Base-by-base conservation (phyloP, 2,113 vertebrate species). In the Hippopotamus amphibius region DNA sequence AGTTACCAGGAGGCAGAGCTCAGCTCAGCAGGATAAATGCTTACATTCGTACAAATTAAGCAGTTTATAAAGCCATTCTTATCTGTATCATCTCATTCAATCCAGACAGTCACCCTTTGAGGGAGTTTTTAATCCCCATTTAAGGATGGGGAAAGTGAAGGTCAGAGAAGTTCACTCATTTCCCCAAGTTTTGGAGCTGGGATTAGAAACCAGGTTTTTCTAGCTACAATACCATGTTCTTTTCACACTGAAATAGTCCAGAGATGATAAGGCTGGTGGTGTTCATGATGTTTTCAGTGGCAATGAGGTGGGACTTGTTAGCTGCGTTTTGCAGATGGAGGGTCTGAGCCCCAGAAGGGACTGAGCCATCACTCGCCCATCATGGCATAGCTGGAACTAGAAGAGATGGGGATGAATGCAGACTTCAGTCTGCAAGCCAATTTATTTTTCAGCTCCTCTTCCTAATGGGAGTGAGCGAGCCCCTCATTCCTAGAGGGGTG, bases 401-500 rank as follows among this genome's bases (percentile, higher is more conserved):
- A 48, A 65, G 46, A 81, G 43, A 68, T 14, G 24, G 28, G 15
- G 1, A 48, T 33, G n/a, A 68, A 65, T 30, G 43, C 61, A 84
- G 88, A 46, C 37, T 4, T 63, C 1, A 6, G 0, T 53, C 57
- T 43, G 1, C 37, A 26, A 53, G 12, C 7, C 46, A 14, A 0
- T 11, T 14, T n/a, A 10, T 59, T 71, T 3, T 63, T 50, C 22
- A 48, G 61, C 28, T 46, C 17, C 14, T 53, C 57, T 82, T 87
- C 22, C 48, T 76, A 10, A 19, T 2, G 2, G 37, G 41, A 79
- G 33, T 17, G 15, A 53, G 12, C 1, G 9, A 83, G 16, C n/a
- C 3, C 43, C 55, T 24, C 1, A 0, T 89, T 72, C 33, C 86
- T 77, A 21, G 24, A 79, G 12, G 22, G 21, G 13, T 57, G 22